A percentile compares a stretch with the other conserved stretches of the same genome.
phyloP scores from a whole-genome alignment of 2,888 invertebrate genomes.

The Acleris cristana region DNA sequence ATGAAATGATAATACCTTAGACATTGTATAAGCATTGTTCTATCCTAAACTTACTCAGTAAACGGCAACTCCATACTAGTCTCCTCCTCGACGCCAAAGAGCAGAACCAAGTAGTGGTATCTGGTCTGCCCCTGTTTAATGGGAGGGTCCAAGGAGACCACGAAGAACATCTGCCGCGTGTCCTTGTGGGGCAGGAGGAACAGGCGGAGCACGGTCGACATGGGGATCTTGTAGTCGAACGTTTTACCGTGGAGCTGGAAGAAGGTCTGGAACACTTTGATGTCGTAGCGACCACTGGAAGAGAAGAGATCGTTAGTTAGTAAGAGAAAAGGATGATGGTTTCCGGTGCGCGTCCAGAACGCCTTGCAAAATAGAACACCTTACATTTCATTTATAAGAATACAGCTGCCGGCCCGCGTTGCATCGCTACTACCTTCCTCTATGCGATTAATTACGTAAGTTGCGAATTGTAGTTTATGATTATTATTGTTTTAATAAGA shows the following conservation, averaged over 20 bases:
- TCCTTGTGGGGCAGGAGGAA: slow-evolving; percentile 98
- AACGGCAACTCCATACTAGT: slow-evolving; percentile 95
- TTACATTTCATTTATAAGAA: too few species aligned
- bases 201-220: slow-evolving; percentile 96
- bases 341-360: too few species aligned
- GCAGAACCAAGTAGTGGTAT: slow-evolving; percentile 96
- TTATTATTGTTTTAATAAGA: too few species aligned
- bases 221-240: slow-evolving; percentile 99
- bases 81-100: slow-evolving; percentile 98
- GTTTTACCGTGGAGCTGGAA: slow-evolving; percentile 95
- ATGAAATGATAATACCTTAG: too few species aligned
- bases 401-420: too few species aligned
- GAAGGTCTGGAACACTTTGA: slow-evolving; percentile 93
- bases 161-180: slow-evolving; percentile 98
- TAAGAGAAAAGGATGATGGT: too few species aligned
- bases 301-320: slow-evolving; percentile 28
- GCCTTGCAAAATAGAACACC: too few species aligned
- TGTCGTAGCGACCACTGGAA: slow-evolving; percentile 97
- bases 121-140: slow-evolving; percentile 99
- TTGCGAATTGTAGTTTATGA: too few species aligned
- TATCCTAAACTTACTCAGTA: slow-evolving; percentile 88
- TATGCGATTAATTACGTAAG: too few species aligned
- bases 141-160: slow-evolving; percentile 98
- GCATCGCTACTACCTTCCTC: too few species aligned
- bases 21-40: slow-evolving; percentile 11